Percentiles rank a stretch among this genome's conserved stretches.
Conservation (phyloP, 1,140 invertebrate species). For the Drosophila kurseongensis region DNA sequence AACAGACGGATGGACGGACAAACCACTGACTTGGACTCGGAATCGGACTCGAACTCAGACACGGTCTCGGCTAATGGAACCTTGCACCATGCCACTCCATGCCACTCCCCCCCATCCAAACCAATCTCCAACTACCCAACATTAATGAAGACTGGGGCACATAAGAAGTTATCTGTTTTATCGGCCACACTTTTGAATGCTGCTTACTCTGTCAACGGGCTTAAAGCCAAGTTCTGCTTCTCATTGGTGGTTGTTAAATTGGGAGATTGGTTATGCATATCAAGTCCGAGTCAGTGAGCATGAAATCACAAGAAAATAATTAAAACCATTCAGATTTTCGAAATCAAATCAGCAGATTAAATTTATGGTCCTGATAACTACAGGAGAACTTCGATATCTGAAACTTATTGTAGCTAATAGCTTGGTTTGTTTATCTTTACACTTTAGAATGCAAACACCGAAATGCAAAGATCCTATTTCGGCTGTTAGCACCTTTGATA, state of each 20-base stretch:
- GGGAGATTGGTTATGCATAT: constrained; percentile 28
- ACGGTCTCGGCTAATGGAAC: constrained; percentile 67
- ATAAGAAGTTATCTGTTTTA: constrained; percentile 34
- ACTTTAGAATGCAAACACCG: too few relatives aligned
- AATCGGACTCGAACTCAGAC: constrained; percentile 28
- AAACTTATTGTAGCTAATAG: background rate
- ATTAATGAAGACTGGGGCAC: constrained; percentile 21
- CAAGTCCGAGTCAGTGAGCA: constrained; percentile 11
- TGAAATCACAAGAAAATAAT: constrained; percentile 18
- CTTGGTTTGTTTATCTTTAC: background rate
- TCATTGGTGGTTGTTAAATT: constrained; percentile 29
- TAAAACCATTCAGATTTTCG: constrained; percentile 31
- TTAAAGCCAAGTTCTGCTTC: constrained; percentile 21
- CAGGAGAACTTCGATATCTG: background rate
- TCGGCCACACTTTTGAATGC: constrained; percentile 48
- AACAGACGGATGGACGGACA: background rate
- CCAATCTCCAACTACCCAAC: background rate
- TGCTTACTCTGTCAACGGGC: constrained; percentile 34
- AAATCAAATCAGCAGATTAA: constrained; percentile 27
- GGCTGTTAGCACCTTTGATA: background rate
- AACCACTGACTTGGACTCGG: constrained; percentile 11
- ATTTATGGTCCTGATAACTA: constrained; percentile 12
- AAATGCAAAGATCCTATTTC: background rate
- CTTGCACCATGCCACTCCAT: constrained; percentile 57
- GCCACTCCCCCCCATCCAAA: background rate